Percentiles rank a stretch among this genome's conserved stretches.
phyloP scores from a whole-genome alignment of 2,888 invertebrate genomes.

The Hirtodrosophila alboralis region DNA sequence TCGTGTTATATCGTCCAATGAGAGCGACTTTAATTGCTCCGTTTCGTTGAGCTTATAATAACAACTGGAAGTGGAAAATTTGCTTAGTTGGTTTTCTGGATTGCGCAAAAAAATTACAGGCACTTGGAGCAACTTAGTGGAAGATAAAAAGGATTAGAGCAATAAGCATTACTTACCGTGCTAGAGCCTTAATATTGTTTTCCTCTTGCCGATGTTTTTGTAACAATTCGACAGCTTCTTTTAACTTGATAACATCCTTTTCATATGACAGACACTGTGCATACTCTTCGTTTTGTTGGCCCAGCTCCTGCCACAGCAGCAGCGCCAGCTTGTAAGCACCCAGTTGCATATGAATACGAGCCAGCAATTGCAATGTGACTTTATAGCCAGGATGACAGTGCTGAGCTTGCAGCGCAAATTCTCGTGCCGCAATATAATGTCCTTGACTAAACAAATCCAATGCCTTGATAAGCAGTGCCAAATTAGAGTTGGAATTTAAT shows the following conservation, averaged over 20 bases:
- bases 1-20: conserved; percentile 54
- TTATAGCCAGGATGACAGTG: conserved; percentile 83
- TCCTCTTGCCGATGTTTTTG: conserved; percentile 63
- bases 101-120: no score
- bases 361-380: conserved; percentile 85
- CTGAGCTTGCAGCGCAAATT: conserved; percentile 84
- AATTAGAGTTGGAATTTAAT: conserved; percentile 86
- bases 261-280: conserved; percentile 78
- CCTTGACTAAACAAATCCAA: conserved; percentile 85
- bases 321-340: conserved; percentile 85
- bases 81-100: no score
- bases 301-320: conserved; percentile 64
- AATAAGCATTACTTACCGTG: conserved; percentile 61
- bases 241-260: conserved; percentile 75
- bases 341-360: conserved; percentile 84
- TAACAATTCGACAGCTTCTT: conserved; percentile 84
- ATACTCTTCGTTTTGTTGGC: conserved; percentile 39
- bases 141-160: no score
- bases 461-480: conserved; percentile 87
- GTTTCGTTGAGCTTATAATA: conserved; percentile 66
- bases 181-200: conserved; percentile 56
- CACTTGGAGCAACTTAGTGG: no score
- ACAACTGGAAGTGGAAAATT: conserved; percentile 63
- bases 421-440: conserved; percentile 86
- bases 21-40: conserved; percentile 50